Evolutionary conservation across 1,140 invertebrate species (phyloP), one percentile per base, ranked within the genome.

Genomic region (Glossosoma conforme): DNA sequence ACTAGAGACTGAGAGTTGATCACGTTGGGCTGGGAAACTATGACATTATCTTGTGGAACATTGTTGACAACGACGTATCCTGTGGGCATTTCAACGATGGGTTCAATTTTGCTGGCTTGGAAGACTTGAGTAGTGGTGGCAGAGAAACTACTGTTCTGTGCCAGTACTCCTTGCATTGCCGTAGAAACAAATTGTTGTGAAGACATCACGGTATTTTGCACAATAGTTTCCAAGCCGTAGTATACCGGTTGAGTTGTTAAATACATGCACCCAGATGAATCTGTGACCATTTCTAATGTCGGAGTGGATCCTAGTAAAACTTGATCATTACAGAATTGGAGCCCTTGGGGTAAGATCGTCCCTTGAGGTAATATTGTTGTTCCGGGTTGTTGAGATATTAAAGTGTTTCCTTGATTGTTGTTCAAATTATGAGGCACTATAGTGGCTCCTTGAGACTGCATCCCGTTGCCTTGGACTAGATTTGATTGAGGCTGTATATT

Each of bases 191-290:
- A 87, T 58, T 89, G 86, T 62, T 87, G 87, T 18, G 85, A 87
- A 15, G 84, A 86, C 86, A 89, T 89, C 0, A 89, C 85, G 10
- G 87, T 89, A 61, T 89, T 89, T 65, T 87, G 87, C 9, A 89
- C 86, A 45, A 89, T 87, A 0, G 87, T 89, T 68, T 89, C 87
- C 52, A 89, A 73, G 1, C 85, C 85, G 52, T 88, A 87, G 61
- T 87, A 88, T 63, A 89, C 82, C 2, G 86, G 86, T 53, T 87
- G 85, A 13, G 72, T 73, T 36, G 72, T 69, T 24, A 86, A 70
- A 56, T 84, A 82, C 74, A 85, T 83, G 44, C 79, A 80, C 1
- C 80, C 79, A 30, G 80, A 80, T 1, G 81, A 81, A 61, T 83
- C 77, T 3, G 79, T 77, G 11, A 83, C 81, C 74, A 85, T 82